These are phyloP conservation scores for Phasianus colchicus DNA, from an alignment of 2,113 vertebrate species.

Conservation along the genomic window DNA sequence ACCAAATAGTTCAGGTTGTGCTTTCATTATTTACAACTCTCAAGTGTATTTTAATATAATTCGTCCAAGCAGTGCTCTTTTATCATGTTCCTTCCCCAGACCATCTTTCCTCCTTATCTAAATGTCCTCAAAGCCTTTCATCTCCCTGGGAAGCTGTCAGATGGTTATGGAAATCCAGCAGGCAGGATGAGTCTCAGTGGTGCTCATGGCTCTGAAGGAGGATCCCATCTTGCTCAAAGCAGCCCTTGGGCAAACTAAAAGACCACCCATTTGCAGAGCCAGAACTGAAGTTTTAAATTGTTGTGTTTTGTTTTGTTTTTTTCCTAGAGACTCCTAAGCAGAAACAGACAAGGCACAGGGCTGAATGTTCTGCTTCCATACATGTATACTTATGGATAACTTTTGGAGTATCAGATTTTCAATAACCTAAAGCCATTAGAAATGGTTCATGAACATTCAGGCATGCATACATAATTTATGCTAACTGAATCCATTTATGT, in stretches of 20 bases:
- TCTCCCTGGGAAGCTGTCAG: not conserved
- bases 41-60: not conserved
- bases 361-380: not conserved
- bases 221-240: not conserved
- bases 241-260: not conserved
- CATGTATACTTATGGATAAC: not conserved
- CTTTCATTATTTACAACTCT: slow-evolving; percentile 1
- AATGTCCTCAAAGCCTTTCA: not conserved
- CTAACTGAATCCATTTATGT: slow-evolving; percentile 33
- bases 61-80: not conserved
- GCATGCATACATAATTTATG: slow-evolving; percentile 29
- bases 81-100: not conserved
- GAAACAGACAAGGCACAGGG: not conserved
- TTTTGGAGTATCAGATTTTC: slow-evolving; percentile 30
- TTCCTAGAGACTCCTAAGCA: not conserved
- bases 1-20: not conserved
- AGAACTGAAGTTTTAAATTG: not conserved
- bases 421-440: slow-evolving; percentile 28
- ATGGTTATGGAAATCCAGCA: not conserved
- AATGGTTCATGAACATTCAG: slow-evolving; percentile 34
- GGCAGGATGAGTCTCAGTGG: not conserved
- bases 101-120: not conserved
- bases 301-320: not conserved
- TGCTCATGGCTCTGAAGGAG: not conserved
- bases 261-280: not conserved